Evolutionary conservation across 2,797 vertebrate genomes (phyloP).

Genomic region (Valencia hispanica): DNA sequence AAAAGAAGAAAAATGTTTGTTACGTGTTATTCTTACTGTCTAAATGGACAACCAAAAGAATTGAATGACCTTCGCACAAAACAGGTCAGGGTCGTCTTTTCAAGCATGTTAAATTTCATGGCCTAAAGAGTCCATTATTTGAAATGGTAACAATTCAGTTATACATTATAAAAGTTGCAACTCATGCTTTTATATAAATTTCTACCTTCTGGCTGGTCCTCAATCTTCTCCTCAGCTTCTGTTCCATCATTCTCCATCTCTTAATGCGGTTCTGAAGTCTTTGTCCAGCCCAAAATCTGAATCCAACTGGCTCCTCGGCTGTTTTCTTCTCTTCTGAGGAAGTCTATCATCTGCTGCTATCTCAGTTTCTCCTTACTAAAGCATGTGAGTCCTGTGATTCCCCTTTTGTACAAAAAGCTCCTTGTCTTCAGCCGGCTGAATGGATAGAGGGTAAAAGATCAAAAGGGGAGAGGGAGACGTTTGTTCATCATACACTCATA

Average conservation of each 20-base stretch:
- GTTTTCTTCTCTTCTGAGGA: conserved; percentile 39
- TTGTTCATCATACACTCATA: conserved; percentile 42
- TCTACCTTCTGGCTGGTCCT: conserved; percentile 56
- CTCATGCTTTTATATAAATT: background rate
- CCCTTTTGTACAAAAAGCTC: conserved; percentile 78
- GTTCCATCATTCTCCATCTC: conserved; percentile 57
- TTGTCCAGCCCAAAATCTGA: conserved; percentile 21
- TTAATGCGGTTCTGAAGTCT: conserved; percentile 13
- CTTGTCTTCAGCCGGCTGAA: conserved; percentile 75
- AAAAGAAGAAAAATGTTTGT: background rate
- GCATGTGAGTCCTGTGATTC: conserved; percentile 85
- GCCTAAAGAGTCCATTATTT: background rate
- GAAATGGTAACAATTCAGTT: background rate
- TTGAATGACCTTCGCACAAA: background rate
- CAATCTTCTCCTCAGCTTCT: conserved; percentile 40
- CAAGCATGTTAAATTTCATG: background rate
- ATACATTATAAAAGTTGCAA: background rate
- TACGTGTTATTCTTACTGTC: background rate
- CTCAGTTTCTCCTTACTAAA: conserved; percentile 68
- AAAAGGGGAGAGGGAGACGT: conserved; percentile 47
- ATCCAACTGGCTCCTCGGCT: conserved; percentile 25
- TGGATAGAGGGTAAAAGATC: conserved; percentile 56
- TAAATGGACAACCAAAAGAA: background rate
- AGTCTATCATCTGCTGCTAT: conserved; percentile 51
- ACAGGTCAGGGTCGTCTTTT: background rate